Evolutionary conservation across 64 coral and sea anemone genomes (phyloP), one percentile per base, ranked within the genome.

Genomic region (Actinia equina): DNA sequence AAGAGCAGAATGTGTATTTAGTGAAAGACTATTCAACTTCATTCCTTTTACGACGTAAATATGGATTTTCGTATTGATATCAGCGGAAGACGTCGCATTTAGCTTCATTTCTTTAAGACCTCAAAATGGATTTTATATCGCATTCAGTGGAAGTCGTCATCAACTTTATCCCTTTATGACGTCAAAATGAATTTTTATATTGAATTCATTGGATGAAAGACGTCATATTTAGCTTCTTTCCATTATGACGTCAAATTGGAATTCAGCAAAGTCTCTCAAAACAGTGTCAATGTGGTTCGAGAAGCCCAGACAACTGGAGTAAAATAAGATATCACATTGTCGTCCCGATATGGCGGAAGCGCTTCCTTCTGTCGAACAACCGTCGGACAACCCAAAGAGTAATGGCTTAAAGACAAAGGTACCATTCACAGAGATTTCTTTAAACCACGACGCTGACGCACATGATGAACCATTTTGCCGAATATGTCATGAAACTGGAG

Each of bases 401-500:
- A 65, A 65, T 23, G 62, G 62, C 10, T 65, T 7, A 0, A 25
- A n/a, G 62, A 5, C 62, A 5, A 65, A 65, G 22, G 22, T 23
- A 23, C 62, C 62, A 23, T 65, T 65, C 2, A 65, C 62, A 65
- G 15, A 20, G 62, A 65, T 65, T 65, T 5, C 62, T 23, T 7
- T 65, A 5, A 65, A 65, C 19, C 20, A 65, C 20, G 23, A 65
- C n/a, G 62, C 19, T 23, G n/a, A 18, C 15, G 4, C n/a, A 25
- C 3, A 65, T 65, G 65, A 90, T 7, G 82, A 85, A 9, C 89
- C 89, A 25, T 90, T 90, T 56, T 90, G 89, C 37, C 70, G 89
- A 84, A 90, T 90, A 54, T 90, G 89, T 56, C 88, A 89, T 30
- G 37, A 90, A 43, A 18, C 67, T 10, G 65, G 82, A 4, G 82